A percentile compares a stretch with the other conserved stretches of the same genome.
These are phyloP conservation scores for Microctonus brassicae DNA, from an alignment of 2,888 invertebrate species.

Conservation along the genomic window DNA sequence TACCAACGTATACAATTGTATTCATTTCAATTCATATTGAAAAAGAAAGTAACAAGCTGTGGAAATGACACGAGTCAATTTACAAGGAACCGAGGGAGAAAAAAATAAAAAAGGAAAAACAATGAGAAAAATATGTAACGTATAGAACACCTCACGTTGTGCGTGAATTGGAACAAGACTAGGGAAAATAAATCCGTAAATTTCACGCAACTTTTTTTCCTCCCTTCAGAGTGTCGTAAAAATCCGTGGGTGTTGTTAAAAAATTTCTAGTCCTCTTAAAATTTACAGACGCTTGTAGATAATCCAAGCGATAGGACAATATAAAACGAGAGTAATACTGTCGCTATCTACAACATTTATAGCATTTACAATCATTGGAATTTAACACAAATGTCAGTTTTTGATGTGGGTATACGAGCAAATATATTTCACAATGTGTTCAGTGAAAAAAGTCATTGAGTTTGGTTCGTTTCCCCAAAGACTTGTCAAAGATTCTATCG, in stretches of 20 bases:
- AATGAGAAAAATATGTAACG: not conserved
- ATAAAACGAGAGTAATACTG: not conserved
- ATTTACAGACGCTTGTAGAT: slow-evolving; percentile 1
- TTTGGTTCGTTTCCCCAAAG: not conserved
- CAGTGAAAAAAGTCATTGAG: not conserved
- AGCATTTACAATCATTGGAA: not conserved
- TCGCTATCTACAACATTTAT: too few relatives aligned
- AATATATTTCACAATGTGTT: not conserved
- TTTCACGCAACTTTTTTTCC: not conserved
- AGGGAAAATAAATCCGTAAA: not conserved
- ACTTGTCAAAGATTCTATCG: not conserved
- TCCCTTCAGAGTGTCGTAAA: not conserved
- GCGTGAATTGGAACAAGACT: not conserved
- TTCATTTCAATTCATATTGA: not conserved
- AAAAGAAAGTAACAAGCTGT: not conserved
- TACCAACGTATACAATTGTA: not conserved
- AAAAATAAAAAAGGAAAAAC: not conserved
- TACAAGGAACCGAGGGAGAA: not conserved
- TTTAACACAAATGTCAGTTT: not conserved
- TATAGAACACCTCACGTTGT: not conserved
- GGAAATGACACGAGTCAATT: not conserved
- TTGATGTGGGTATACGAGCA: not conserved
- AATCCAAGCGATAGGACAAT: not conserved
- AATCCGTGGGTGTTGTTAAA: slow-evolving; percentile 2
- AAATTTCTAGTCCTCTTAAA: not conserved